Conservation (phyloP, 2,888 invertebrate genomes). For the Troglohyphantes excavatus region DNA sequence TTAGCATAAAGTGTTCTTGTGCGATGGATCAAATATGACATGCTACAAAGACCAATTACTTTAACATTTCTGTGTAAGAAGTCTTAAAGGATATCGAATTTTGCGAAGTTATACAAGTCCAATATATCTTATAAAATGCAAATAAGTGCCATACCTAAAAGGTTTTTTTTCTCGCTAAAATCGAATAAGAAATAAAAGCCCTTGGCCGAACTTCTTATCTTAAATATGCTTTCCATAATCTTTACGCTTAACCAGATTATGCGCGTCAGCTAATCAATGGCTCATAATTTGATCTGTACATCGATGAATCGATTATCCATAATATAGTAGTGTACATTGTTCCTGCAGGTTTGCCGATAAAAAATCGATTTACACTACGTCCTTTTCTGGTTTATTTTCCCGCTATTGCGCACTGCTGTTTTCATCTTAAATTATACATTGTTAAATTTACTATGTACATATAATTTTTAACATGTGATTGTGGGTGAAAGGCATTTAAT, state of each 20-base stretch:
- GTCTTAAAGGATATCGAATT: neutral
- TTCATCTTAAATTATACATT: neutral
- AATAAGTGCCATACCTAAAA: neutral
- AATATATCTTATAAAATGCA: slow-evolving; percentile 9
- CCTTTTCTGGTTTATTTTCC: slow-evolving; percentile 27
- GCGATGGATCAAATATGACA: neutral
- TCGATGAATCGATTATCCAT: slow-evolving; percentile 71
- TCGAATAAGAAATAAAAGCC: slow-evolving; percentile 37
- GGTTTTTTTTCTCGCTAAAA: slow-evolving; percentile 3
- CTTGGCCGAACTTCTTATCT: slow-evolving; percentile 32
- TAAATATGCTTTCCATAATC: slow-evolving; percentile 62
- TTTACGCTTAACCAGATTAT: slow-evolving; percentile 63
- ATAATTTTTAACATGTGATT: too few relatives aligned
- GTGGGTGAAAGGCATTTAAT: too few relatives aligned
- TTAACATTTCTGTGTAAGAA: neutral
- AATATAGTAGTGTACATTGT: slow-evolving; percentile 68
- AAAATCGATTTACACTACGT: slow-evolving; percentile 71
- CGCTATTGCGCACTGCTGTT: neutral
- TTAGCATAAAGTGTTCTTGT: neutral
- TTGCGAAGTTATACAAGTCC: neutral
- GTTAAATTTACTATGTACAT: neutral
- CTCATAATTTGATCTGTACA: slow-evolving; percentile 68
- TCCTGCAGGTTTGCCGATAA: slow-evolving; percentile 64
- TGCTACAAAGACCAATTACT: neutral
- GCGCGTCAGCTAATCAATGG: slow-evolving; percentile 61